phyloP scores from a whole-genome alignment of 2,797 vertebrate species.

The Arnoldichthys spilopterus region DNA sequence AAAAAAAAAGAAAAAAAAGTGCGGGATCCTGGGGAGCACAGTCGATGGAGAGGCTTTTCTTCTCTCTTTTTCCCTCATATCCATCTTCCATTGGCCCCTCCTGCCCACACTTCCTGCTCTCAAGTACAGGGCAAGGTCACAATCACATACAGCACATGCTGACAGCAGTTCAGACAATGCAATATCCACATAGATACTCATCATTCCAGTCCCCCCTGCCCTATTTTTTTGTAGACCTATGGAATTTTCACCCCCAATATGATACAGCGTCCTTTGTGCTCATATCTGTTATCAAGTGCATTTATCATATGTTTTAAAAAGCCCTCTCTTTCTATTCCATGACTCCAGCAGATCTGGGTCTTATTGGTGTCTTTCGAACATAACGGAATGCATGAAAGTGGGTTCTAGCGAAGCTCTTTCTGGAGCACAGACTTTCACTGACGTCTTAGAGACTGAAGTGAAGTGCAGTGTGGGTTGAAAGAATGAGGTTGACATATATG shows the following conservation, averaged over 20 bases:
- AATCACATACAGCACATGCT: constrained; percentile 56
- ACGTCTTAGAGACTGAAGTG: constrained; percentile 42
- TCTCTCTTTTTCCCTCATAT: constrained; percentile 60
- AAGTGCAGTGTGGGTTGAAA: constrained; percentile 50
- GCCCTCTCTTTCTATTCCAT: constrained; percentile 41
- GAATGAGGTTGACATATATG: constrained; percentile 62
- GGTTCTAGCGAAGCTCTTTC: constrained; percentile 42
- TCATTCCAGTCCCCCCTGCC: background rate
- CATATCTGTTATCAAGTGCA: constrained; percentile 31
- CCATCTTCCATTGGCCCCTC: constrained; percentile 55
- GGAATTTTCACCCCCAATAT: background rate
- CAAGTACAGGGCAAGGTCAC: constrained; percentile 82
- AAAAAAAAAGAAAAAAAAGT: constrained; percentile 70
- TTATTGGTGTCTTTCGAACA: constrained; percentile 42
- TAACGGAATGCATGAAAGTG: constrained; percentile 46
- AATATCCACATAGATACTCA: constrained; percentile 17
- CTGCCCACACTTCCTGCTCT: constrained; percentile 75
- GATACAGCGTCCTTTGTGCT: constrained; percentile 20
- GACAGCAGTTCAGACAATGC: constrained; percentile 26
- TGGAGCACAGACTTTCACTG: constrained; percentile 26
- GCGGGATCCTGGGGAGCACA: constrained; percentile 60
- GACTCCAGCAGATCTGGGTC: constrained; percentile 41
- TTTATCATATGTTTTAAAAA: constrained; percentile 39
- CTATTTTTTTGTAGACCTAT: constrained; percentile 8
- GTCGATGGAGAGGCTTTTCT: constrained; percentile 75